Evolutionary conservation across 2,888 invertebrate species (phyloP).

Genomic region (Epinotia nisella): DNA sequence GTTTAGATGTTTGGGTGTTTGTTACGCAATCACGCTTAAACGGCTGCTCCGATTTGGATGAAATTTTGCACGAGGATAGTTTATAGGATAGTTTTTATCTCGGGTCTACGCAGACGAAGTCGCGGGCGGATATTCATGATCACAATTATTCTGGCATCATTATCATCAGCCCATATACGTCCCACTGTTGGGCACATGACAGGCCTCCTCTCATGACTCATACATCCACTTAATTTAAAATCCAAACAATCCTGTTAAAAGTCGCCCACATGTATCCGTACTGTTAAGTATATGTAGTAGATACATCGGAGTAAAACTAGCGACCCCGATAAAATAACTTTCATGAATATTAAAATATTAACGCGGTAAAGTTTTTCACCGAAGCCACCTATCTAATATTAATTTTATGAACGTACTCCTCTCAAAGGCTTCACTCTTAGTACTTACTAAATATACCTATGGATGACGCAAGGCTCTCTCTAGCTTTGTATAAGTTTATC

Average conservation of each 20-base stretch:
- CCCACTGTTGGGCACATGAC: too few species aligned
- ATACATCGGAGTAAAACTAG: constrained; percentile 38
- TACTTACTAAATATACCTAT: not conserved
- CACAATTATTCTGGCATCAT: too few species aligned
- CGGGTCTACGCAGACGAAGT: too few species aligned
- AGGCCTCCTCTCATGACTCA: too few species aligned
- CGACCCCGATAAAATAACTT: constrained; percentile 44
- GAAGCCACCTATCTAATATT: constrained; percentile 21
- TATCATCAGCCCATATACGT: too few species aligned
- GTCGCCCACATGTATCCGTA: not conserved
- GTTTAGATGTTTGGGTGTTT: too few species aligned
- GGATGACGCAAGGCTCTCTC: not conserved
- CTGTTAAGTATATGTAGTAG: constrained; percentile 3
- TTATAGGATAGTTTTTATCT: too few species aligned
- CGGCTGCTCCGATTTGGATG: too few species aligned
- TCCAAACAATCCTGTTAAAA: constrained; percentile 12
- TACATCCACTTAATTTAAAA: not conserved
- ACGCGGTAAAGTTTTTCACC: constrained; percentile 30
- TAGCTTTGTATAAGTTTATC: not conserved
- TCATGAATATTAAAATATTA: constrained; percentile 48
- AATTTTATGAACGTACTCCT: constrained; percentile 23
- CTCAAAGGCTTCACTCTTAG: not conserved
- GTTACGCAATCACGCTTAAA: too few species aligned
- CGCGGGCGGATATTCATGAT: too few species aligned
- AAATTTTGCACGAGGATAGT: too few species aligned